Base-by-base conservation (phyloP, 2,113 vertebrate genomes). In the Mustelus asterias region DNA sequence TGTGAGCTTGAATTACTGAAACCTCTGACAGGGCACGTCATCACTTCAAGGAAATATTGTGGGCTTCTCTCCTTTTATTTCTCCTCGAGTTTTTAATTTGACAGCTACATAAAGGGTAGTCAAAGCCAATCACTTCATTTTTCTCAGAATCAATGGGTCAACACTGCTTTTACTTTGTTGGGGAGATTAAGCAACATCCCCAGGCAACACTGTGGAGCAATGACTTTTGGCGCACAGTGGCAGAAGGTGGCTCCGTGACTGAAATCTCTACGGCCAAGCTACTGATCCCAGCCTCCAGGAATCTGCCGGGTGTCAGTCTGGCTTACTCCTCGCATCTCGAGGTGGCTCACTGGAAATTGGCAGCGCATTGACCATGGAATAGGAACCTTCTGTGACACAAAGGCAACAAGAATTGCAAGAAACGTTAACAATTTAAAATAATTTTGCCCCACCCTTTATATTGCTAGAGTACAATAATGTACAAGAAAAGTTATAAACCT, bases 11-110 rank as follows among this genome's bases (percentile, higher is more conserved):
- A 97, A 96, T 98, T 99, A 98, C 98, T 97, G 54, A 97, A 96
- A 96, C 95, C 97, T 97, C 96, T 97, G 98, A 98, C 98, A 98
- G 98, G 97, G 97, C 97, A 96, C 97, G 97, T 99, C 98, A 99
- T 97, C 98, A 98, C 97, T 85, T 97, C 96, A 97, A 97, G 97
- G 98, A 98, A 98, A 97, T 96, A 96, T 95, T 96, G 96, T 97
- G 97, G 97, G 97, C 97, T 96, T 48, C 94, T 78, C 88, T 96
- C 96, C 96, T 97, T 97, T 97, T 65, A 97, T 97, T 97, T 96
- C 96, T 96, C 96, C 94, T 96, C 90, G 14, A 96, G 96, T 96
- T 95, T 83, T 83, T 0, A 60, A 96, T 96, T 96, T 96, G 94
- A 95, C 94, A 95, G 94, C 67, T 95, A 95, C 94, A 95, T 44